These are phyloP conservation scores for Drosophila lini DNA, from an alignment of 1,140 invertebrate species.

Conservation along the genomic window DNA sequence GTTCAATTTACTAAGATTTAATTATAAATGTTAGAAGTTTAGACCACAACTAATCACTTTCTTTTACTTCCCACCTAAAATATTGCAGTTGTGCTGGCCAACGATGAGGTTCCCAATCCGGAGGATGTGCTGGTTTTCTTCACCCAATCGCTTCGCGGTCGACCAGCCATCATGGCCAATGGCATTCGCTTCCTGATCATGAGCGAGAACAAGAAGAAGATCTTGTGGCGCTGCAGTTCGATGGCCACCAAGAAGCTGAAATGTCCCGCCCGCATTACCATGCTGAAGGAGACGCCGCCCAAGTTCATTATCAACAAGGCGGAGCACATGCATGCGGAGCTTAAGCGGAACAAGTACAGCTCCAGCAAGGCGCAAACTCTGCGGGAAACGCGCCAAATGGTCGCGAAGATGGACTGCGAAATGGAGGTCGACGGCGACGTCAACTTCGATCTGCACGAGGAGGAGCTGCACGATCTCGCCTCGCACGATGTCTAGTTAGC, in stretches of 20 bases:
- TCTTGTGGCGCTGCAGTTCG: slow-evolving; percentile 83
- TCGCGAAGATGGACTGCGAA: slow-evolving; percentile 57
- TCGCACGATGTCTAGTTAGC: slow-evolving; percentile 56
- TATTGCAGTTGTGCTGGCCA: slow-evolving; percentile 77
- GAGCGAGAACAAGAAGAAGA: slow-evolving; percentile 84
- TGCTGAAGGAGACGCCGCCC: slow-evolving; percentile 80
- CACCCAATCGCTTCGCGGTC: slow-evolving; percentile 79
- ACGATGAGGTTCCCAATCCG: slow-evolving; percentile 79
- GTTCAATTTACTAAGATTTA: slow-evolving; percentile 33
- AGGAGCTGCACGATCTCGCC: slow-evolving; percentile 60
- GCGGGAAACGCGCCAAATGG: slow-evolving; percentile 44
- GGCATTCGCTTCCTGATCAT: slow-evolving; percentile 82
- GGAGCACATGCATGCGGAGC: slow-evolving; percentile 78
- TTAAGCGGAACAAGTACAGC: slow-evolving; percentile 82
- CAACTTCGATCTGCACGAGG: slow-evolving; percentile 69
- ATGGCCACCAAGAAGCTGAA: slow-evolving; percentile 84
- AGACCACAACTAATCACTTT: slow-evolving; percentile 30
- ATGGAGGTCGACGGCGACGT: slow-evolving; percentile 58
- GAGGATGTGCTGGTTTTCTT: slow-evolving; percentile 80
- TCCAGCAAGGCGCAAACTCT: slow-evolving; percentile 68
- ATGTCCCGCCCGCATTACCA: slow-evolving; percentile 83
- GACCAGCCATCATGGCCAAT: slow-evolving; percentile 83
- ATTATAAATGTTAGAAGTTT: neutral
- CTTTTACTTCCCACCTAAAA: slow-evolving; percentile 11
- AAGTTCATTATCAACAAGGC: slow-evolving; percentile 83